Conservation (phyloP, 1,140 invertebrate genomes). For the Drosophila santomea region DNA sequence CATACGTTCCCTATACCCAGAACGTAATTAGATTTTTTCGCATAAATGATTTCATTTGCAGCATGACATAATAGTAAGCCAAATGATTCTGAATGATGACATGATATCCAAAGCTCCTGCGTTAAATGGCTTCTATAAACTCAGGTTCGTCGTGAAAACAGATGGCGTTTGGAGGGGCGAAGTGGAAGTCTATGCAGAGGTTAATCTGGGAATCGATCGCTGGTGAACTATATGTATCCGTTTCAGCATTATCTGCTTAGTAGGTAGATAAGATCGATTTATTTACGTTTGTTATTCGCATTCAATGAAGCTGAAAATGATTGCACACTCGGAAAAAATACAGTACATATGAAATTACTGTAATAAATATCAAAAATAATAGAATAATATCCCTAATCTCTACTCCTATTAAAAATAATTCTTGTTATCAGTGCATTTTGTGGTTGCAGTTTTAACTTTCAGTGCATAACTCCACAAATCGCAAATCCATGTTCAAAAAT, state of each 20-base stretch:
- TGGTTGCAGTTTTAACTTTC: neutral
- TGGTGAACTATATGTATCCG: neutral
- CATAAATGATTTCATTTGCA: neutral
- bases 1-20: slow-evolving; percentile 6
- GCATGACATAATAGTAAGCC: slow-evolving; percentile 18
- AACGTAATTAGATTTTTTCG: neutral
- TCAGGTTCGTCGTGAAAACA: neutral
- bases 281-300: neutral
- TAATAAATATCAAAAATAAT: neutral
- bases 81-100: slow-evolving; percentile 19
- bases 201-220: slow-evolving; percentile 9
- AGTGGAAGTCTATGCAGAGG: neutral
- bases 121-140: slow-evolving; percentile 20
- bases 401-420: no score
- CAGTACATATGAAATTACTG: neutral
- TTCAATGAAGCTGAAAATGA: slow-evolving; percentile 20
- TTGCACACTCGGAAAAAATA: neutral
- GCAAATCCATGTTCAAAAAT: slow-evolving; percentile 52
- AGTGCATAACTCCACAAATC: slow-evolving; percentile 20
- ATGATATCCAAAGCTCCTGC: slow-evolving; percentile 14
- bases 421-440: neutral
- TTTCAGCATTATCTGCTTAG: neutral
- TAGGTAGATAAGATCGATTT: neutral
- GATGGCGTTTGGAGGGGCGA: slow-evolving; percentile 7
- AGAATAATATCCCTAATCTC: no score